Percentiles rank a stretch among this genome's conserved stretches.
Evolutionary conservation across 2,797 vertebrate species (phyloP).

Genomic region (Acrossocheilus wenchowensis): DNA sequence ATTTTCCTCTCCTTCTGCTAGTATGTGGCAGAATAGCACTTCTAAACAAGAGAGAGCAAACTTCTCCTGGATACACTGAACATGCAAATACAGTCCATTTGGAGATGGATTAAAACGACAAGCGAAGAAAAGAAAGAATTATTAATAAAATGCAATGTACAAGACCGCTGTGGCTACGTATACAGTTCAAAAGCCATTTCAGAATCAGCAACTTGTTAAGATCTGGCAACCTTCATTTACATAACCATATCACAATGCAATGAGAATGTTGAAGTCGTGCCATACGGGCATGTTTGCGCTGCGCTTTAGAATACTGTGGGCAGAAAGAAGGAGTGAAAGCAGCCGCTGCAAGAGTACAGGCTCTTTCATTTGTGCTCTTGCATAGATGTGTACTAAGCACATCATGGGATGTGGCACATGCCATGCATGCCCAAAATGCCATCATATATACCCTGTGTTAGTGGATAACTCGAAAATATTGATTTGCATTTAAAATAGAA

Average conservation of each 20-base stretch:
- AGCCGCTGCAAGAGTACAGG: neutral
- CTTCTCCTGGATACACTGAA: conserved; percentile 29
- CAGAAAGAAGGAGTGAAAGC: neutral
- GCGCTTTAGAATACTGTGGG: neutral
- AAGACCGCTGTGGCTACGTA: conserved; percentile 1
- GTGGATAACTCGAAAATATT: neutral
- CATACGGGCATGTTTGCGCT: neutral
- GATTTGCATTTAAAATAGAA: neutral
- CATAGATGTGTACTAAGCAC: neutral
- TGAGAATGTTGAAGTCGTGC: conserved; percentile 12
- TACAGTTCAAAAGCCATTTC: conserved; percentile 21
- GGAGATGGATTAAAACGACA: conserved; percentile 27
- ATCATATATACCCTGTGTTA: conserved; percentile 6
- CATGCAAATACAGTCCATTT: conserved; percentile 40
- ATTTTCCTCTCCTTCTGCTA: neutral
- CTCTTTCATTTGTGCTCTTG: neutral
- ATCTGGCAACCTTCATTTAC: conserved; percentile 26
- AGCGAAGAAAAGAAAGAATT: conserved; percentile 40
- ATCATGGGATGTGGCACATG: neutral
- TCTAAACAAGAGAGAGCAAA: conserved; percentile 8
- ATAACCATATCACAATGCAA: conserved; percentile 19
- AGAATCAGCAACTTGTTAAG: conserved; percentile 8
- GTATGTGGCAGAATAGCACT: neutral
- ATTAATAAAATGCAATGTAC: conserved; percentile 37
- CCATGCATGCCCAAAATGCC: neutral